phyloP scores from a whole-genome alignment of 2,797 vertebrate genomes.

The Coregonus suidteri region DNA sequence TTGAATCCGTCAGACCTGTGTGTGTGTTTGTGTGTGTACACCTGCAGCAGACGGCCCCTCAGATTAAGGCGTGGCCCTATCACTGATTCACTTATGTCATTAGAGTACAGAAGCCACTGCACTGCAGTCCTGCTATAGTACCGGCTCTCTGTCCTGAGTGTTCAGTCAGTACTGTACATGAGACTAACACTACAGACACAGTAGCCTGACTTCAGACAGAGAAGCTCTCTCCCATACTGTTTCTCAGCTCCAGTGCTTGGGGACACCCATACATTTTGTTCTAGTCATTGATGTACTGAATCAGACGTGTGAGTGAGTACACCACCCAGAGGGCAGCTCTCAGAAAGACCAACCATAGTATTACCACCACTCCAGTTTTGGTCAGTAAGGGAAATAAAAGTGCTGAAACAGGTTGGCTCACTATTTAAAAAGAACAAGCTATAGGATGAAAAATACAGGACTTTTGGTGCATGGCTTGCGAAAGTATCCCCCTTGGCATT shows the following conservation, averaged over 20 bases:
- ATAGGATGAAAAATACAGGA: too few relatives aligned
- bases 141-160: neutral
- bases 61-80: slow-evolving; percentile 64
- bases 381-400: too few relatives aligned
- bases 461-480: too few relatives aligned
- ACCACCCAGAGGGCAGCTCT: neutral
- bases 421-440: too few relatives aligned
- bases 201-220: too few relatives aligned
- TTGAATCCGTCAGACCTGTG: slow-evolving; percentile 62
- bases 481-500: too few relatives aligned
- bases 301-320: neutral
- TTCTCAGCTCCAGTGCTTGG: too few relatives aligned
- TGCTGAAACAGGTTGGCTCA: too few relatives aligned
- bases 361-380: neutral
- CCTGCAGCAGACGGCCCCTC: slow-evolving; percentile 70
- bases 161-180: neutral
- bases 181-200: too few relatives aligned
- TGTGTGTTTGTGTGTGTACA: slow-evolving; percentile 9
- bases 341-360: neutral
- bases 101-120: slow-evolving; percentile 52
- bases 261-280: neutral
- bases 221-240: too few relatives aligned
- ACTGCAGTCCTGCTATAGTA: neutral
- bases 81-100: slow-evolving; percentile 79
- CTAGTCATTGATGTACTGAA: neutral